Evolutionary conservation across 2,888 invertebrate species (phyloP).

Genomic region (Malthinus seriepunctatus): DNA sequence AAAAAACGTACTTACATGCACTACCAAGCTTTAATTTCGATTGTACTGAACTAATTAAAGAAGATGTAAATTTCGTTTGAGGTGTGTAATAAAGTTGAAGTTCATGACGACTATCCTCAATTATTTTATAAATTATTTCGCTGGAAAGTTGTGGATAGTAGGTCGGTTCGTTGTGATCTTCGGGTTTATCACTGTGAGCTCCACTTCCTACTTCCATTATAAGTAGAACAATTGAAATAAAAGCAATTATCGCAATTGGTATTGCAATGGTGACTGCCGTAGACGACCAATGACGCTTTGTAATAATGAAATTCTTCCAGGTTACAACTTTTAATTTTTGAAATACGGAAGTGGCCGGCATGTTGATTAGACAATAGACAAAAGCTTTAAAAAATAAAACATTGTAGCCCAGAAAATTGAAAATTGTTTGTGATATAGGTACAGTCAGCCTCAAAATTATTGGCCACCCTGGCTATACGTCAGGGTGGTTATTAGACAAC

Average conservation of each 20-base stretch:
- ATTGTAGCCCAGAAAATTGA: too few relatives aligned
- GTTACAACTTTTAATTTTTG: too few relatives aligned
- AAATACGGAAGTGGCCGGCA: too few relatives aligned
- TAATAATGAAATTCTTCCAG: too few relatives aligned
- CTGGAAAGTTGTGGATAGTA: constrained; percentile 31
- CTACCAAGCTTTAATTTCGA: constrained; percentile 39
- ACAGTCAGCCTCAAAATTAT: too few relatives aligned
- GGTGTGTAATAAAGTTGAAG: constrained; percentile 43
- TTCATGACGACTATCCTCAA: constrained; percentile 29
- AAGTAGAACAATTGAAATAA: constrained; percentile 49
- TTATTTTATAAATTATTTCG: constrained; percentile 31
- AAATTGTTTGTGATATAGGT: too few relatives aligned
- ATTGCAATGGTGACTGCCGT: constrained; percentile 45
- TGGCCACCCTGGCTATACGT: too few relatives aligned
- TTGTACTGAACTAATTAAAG: constrained; percentile 44
- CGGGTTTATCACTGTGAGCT: too few relatives aligned
- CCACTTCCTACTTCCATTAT: constrained; percentile 45
- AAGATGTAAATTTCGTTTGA: constrained; percentile 39
- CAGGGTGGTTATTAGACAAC: too few relatives aligned
- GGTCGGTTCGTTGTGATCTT: constrained; percentile 40
- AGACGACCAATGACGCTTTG: too few relatives aligned
- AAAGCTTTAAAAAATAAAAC: too few relatives aligned
- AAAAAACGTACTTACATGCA: constrained; percentile 48
- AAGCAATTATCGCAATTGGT: constrained; percentile 46
- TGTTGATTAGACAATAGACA: too few relatives aligned